Conservation (phyloP, 2,797 vertebrate species). For the Platalea minor region DNA sequence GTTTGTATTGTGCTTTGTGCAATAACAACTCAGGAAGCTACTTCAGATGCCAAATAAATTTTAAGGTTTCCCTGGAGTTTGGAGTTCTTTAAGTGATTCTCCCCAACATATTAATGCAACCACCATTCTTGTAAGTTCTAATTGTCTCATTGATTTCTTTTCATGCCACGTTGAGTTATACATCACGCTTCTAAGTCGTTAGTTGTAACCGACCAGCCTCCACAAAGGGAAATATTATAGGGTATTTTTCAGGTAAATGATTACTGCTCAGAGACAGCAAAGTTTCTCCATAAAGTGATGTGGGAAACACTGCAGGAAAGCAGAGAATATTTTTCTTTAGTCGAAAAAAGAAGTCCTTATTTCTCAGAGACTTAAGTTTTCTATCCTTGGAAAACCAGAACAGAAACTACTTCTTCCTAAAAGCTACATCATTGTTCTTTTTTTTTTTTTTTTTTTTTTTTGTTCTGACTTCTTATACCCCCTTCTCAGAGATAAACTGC, state of each 20-base stretch:
- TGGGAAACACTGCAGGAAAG: background rate
- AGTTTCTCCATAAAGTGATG: background rate
- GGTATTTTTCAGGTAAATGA: constrained; percentile 16
- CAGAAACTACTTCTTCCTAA: background rate
- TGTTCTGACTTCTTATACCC: background rate
- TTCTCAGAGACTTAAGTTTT: background rate
- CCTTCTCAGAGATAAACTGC: background rate
- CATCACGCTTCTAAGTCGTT: background rate
- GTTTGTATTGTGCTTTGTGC: background rate
- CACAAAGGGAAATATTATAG: constrained; percentile 5
- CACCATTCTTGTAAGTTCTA: constrained; percentile 12
- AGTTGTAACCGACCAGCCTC: background rate
- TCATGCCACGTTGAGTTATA: background rate
- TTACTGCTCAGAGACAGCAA: background rate
- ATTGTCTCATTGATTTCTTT: constrained; percentile 26
- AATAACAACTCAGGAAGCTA: background rate
- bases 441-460: background rate
- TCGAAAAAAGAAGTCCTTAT: background rate
- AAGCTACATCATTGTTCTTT: background rate
- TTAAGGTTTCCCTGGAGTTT: constrained; percentile 1
- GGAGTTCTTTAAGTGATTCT: constrained; percentile 29
- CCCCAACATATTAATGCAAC: constrained; percentile 28
- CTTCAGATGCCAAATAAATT: constrained; percentile 31
- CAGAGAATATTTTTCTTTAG: background rate
- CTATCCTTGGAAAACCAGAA: background rate